These are phyloP conservation scores for Bombus superbus DNA, from an alignment of 1,140 invertebrate species.

Conservation along the genomic window DNA sequence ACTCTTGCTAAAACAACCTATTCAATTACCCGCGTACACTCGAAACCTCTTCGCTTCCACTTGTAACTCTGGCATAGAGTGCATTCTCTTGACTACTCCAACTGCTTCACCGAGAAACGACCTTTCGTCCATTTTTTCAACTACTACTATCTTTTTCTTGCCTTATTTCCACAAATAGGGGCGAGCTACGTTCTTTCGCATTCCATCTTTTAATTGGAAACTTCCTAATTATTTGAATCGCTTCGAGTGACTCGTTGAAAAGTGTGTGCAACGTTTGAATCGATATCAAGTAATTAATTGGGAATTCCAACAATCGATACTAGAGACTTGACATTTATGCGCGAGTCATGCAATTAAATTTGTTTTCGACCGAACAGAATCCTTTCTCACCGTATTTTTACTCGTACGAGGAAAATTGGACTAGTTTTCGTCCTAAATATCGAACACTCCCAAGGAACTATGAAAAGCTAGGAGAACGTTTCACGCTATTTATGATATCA, in stretches of 20 bases:
- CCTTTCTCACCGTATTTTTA: too few species aligned
- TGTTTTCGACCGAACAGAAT: too few species aligned
- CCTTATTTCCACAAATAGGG: neutral
- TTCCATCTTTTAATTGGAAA: neutral
- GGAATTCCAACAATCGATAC: too few species aligned
- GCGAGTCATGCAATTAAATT: too few species aligned
- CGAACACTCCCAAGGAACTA: too few species aligned
- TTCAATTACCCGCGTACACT: conserved; percentile 55
- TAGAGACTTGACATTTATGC: too few species aligned
- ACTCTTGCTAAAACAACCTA: conserved; percentile 44
- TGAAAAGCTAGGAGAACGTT: neutral
- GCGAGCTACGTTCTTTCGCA: neutral
- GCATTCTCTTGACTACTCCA: conserved; percentile 38
- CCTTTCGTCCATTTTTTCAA: conserved; percentile 45
- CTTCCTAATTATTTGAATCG: neutral
- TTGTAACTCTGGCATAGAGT: conserved; percentile 46
- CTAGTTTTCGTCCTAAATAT: too few species aligned
- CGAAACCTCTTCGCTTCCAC: conserved; percentile 49
- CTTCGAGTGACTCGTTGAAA: too few species aligned
- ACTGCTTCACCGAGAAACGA: conserved; percentile 46
- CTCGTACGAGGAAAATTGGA: too few species aligned
- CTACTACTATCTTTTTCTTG: conserved; percentile 1
- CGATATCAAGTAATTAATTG: too few species aligned
- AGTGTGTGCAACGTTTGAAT: too few species aligned
- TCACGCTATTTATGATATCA: neutral